These are phyloP conservation scores for Denticeps clupeoides DNA, from an alignment of 2,797 vertebrate species.

Conservation along the genomic window DNA sequence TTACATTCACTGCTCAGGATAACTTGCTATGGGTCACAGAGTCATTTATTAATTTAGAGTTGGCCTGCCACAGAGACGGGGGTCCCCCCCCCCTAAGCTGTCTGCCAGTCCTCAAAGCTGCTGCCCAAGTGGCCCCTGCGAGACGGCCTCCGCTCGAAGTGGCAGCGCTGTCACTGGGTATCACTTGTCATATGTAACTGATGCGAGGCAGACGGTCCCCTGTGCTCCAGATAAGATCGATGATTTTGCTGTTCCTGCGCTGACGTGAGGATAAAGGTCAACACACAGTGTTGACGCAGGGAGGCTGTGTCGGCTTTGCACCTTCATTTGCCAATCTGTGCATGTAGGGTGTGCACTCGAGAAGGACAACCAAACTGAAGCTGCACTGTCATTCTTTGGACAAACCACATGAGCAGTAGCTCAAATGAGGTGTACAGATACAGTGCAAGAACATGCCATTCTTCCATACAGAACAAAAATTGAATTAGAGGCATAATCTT, in stretches of 20 bases:
- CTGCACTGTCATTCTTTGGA: too few species aligned
- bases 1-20: slow-evolving; percentile 17
- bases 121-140: slow-evolving; percentile 5
- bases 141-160: slow-evolving; percentile 12
- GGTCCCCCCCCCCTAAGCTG: slow-evolving; percentile 14
- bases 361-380: too few species aligned
- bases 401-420: too few species aligned
- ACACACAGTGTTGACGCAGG: slow-evolving; percentile 10
- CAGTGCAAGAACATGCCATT: too few species aligned
- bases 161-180: slow-evolving; percentile 28
- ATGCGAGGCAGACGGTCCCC: slow-evolving; percentile 22
- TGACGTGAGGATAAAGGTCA: slow-evolving; percentile 33
- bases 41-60: slow-evolving; percentile 16
- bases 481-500: too few species aligned
- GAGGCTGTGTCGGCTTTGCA: neutral
- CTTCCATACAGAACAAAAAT: too few species aligned
- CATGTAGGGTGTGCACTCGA: slow-evolving; percentile 1
- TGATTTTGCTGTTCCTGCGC: slow-evolving; percentile 16
- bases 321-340: neutral
- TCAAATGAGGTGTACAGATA: too few species aligned
- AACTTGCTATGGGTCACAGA: slow-evolving; percentile 18
- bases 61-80: slow-evolving; percentile 10
- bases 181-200: slow-evolving; percentile 36
- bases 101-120: neutral
- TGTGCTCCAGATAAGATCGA: slow-evolving; percentile 27